Evolutionary conservation across 2,797 vertebrate genomes (phyloP).

Genomic region (Luscinia luscinia): DNA sequence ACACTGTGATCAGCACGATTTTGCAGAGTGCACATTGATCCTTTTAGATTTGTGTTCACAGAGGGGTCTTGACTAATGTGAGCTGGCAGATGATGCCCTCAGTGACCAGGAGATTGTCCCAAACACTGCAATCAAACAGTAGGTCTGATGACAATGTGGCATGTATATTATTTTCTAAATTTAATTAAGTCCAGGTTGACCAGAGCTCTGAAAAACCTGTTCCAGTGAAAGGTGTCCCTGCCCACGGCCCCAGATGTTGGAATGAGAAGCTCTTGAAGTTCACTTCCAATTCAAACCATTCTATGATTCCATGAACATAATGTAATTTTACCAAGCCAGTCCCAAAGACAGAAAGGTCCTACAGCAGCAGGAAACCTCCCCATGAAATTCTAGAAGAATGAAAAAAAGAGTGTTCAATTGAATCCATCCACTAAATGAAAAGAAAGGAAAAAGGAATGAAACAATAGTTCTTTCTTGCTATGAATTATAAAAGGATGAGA

Average conservation of each 20-base stretch:
- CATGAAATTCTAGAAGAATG: neutral
- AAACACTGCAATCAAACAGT: neutral
- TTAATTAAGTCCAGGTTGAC: neutral
- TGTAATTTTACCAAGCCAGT: neutral
- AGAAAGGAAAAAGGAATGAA: neutral
- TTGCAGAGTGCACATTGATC: neutral
- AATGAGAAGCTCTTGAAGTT: accelerated
- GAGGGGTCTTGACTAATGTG: neutral
- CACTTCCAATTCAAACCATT: neutral
- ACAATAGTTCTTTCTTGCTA: neutral
- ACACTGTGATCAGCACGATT: neutral
- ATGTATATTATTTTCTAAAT: neutral
- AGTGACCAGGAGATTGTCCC: neutral
- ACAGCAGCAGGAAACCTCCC: neutral
- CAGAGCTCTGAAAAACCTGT: neutral
- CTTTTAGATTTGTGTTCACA: neutral
- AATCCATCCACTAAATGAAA: neutral
- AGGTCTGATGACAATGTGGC: neutral
- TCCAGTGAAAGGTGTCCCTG: neutral
- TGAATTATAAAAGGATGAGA: neutral
- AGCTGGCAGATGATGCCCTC: neutral
- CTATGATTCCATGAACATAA: neutral
- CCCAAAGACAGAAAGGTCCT: neutral
- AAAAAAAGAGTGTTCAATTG: neutral
- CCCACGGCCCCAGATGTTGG: neutral